Base-by-base conservation (phyloP, 2,888 invertebrate genomes). In the Blastobasis adustella region DNA sequence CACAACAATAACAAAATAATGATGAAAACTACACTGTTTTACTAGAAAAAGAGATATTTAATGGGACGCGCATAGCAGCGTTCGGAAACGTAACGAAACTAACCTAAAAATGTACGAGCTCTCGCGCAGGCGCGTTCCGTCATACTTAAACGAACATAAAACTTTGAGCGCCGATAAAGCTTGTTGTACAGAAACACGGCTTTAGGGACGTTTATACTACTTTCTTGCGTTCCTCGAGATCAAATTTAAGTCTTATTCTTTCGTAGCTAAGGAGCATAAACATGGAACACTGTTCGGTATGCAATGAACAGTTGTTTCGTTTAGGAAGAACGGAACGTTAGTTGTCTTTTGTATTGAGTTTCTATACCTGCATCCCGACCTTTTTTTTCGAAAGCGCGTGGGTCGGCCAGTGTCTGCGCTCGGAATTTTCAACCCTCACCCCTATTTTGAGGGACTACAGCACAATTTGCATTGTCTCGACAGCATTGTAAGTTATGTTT, bases 321-420 rank as follows among this genome's bases (percentile, higher is more conserved):
- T 40, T 57, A 53, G 57, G 67, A 66, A 63, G 64, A 65, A 67
- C 69, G 67, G 73, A 72, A 72, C 76, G 76, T 74, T 23, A 73
- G 68, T 69, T 63, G 73, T 80, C 82, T 78, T 82, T 84, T 82
- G 80, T 82, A 76, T 77, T 76, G 72, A 71, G 37, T 58, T 70
- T 77, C 73, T 81, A 77, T 87, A 87, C 87, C 88, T 87, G 88
- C 73, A 76, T 66, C 67, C 70, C 65, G 76, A 76, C 80, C 82
- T 73, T 83, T 82, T 85, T 79, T 79, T 73, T 65, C 56, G 61
- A 62, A 64, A 71, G 71, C 66, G 61, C 69, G 73, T 69, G 65
- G 63, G 64, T 52, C 61, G 54, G 58, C 46, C 55, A 36, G 49
- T 45, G 55, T 47, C 54, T 45, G 10, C 23, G 10, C 39, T 37